phyloP scores from a whole-genome alignment of 1,140 invertebrate genomes.

The Phthorimaea operculella region DNA sequence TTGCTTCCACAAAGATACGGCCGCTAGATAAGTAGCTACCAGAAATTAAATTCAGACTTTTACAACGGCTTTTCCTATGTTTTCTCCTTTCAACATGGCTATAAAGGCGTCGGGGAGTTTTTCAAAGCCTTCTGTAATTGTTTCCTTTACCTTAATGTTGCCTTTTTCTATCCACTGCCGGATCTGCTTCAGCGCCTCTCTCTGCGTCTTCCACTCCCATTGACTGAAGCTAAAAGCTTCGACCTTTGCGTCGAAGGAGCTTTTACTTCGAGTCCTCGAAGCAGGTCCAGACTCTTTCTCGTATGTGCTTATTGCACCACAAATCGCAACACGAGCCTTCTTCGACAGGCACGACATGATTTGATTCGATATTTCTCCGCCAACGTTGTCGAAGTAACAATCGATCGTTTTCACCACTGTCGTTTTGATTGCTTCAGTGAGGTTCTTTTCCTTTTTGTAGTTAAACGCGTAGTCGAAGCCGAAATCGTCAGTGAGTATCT shows the following conservation, averaged over 20 bases:
- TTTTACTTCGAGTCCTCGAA: slow-evolving; percentile 8
- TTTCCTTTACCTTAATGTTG: slow-evolving; percentile 66
- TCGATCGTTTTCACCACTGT: slow-evolving; percentile 71
- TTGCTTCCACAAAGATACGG: background rate
- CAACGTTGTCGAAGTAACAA: slow-evolving; percentile 70
- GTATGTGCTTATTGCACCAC: slow-evolving; percentile 66
- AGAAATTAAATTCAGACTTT: slow-evolving; percentile 37
- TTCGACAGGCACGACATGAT: slow-evolving; percentile 70
- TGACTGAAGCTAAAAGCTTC: slow-evolving; percentile 45
- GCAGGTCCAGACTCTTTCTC: slow-evolving; percentile 15
- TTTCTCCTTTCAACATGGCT: slow-evolving; percentile 65
- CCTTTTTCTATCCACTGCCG: slow-evolving; percentile 61
- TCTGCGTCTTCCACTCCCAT: slow-evolving; percentile 63
- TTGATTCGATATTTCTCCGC: slow-evolving; percentile 67
- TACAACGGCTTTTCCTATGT: slow-evolving; percentile 68
- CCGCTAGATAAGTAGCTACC: background rate
- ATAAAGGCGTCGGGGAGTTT: slow-evolving; percentile 68
- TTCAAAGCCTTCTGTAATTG: slow-evolving; percentile 68
- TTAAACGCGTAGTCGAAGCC: slow-evolving; percentile 76
- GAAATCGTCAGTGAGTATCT: slow-evolving; percentile 71
- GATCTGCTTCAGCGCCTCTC: slow-evolving; percentile 37
- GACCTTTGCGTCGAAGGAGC: slow-evolving; percentile 32
- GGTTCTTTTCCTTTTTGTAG: slow-evolving; percentile 71
- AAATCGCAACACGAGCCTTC: slow-evolving; percentile 68
- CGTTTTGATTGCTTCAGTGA: slow-evolving; percentile 63